A percentile compares a stretch with the other conserved stretches of the same genome.
Conservation (phyloP, 1,140 invertebrate genomes). For the Drosophila parabipectinata region DNA sequence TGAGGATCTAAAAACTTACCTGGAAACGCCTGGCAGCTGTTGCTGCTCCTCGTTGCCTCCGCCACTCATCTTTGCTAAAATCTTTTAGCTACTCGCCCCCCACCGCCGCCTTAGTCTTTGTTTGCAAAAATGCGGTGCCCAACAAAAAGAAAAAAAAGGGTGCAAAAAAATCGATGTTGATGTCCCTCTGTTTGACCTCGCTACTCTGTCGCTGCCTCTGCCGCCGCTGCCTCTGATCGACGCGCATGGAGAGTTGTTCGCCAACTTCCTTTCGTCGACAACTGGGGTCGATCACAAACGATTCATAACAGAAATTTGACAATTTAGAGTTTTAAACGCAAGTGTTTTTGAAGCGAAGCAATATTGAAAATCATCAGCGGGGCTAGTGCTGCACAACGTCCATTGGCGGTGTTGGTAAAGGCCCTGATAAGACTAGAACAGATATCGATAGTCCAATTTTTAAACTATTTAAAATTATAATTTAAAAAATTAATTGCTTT, state of each 20-base stretch:
- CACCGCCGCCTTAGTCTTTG: slow-evolving; percentile 23
- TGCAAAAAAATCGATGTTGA: slow-evolving; percentile 80
- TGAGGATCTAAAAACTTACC: slow-evolving; percentile 24
- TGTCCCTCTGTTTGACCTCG: slow-evolving; percentile 58
- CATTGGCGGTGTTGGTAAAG: slow-evolving; percentile 14
- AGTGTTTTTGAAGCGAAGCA: slow-evolving; percentile 53
- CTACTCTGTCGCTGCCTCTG: slow-evolving; percentile 14
- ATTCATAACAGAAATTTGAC: slow-evolving; percentile 41
- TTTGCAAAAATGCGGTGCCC: slow-evolving; percentile 55
- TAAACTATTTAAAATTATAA: not conserved
- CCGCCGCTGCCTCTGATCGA: slow-evolving; percentile 13
- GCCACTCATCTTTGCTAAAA: slow-evolving; percentile 57
- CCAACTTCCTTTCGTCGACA: slow-evolving; percentile 7
- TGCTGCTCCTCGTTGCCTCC: slow-evolving; percentile 50
- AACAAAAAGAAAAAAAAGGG: slow-evolving; percentile 58
- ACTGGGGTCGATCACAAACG: slow-evolving; percentile 11
- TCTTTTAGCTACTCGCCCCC: slow-evolving; percentile 18
- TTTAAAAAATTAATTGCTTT: too few relatives aligned
- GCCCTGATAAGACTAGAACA: not conserved
- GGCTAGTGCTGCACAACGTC: slow-evolving; percentile 31
- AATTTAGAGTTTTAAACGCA: slow-evolving; percentile 35
- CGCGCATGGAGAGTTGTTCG: slow-evolving; percentile 6
- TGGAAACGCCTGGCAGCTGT: slow-evolving; percentile 68
- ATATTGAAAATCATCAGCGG: slow-evolving; percentile 75
- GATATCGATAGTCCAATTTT: slow-evolving; percentile 4